A percentile compares a stretch with the other conserved stretches of the same genome.
Conservation (phyloP, 2,113 vertebrate genomes). For the Oxygymnocypris stewartii region DNA sequence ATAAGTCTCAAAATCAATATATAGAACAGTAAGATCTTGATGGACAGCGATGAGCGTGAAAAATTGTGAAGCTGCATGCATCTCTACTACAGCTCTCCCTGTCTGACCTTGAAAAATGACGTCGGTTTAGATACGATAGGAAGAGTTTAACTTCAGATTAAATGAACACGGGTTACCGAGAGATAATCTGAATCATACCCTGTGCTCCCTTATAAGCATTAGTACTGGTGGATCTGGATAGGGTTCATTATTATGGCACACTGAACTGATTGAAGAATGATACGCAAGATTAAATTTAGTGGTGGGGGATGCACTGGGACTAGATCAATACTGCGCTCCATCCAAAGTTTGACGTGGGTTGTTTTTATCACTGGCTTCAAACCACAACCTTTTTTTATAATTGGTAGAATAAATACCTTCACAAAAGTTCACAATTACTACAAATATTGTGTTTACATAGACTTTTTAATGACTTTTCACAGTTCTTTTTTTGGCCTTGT, state of each 20-base stretch:
- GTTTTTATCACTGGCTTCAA: background rate
- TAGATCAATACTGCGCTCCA: background rate
- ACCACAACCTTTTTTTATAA: background rate
- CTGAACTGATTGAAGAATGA: background rate
- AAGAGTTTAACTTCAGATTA: background rate
- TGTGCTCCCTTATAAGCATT: background rate
- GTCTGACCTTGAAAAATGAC: background rate
- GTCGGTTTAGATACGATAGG: background rate
- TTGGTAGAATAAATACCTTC: background rate
- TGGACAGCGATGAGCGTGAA: slow-evolving; percentile 22
- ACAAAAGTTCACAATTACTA: background rate
- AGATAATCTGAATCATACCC: background rate
- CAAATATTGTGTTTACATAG: background rate
- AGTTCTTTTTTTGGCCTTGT: background rate
- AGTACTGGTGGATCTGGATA: slow-evolving; percentile 6
- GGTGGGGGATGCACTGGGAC: background rate
- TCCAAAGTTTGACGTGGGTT: background rate
- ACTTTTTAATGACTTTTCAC: background rate
- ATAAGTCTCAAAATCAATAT: slow-evolving; percentile 27
- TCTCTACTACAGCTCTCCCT: background rate
- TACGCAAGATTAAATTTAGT: background rate
- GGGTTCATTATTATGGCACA: slow-evolving; percentile 28
- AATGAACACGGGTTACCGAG: background rate
- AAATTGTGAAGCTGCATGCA: slow-evolving; percentile 23
- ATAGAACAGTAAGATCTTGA: slow-evolving; percentile 20